Conservation (phyloP, 2,888 invertebrate species). For the Dascillus cervinus region DNA sequence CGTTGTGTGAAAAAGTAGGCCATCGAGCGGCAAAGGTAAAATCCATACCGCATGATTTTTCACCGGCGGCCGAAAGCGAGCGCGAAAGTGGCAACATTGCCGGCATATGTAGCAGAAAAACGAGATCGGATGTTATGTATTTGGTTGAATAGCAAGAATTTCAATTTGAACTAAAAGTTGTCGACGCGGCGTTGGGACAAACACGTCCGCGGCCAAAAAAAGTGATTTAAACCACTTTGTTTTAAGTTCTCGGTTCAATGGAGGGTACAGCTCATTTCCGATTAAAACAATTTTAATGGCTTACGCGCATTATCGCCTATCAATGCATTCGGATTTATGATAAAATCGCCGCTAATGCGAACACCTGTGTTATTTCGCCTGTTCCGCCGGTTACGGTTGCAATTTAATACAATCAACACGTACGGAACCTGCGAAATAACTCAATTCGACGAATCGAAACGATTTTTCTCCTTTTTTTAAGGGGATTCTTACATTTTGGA, state of each 20-base stretch:
- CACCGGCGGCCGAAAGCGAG: no score
- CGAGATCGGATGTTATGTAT: slow-evolving; percentile 7
- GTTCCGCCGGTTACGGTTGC: no score
- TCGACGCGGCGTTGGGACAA: slow-evolving; percentile 14
- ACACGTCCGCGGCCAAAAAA: slow-evolving; percentile 15
- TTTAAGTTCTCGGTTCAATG: slow-evolving; percentile 20
- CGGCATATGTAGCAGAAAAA: not conserved
- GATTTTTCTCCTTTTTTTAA: no score
- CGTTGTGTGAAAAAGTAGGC: slow-evolving; percentile 8
- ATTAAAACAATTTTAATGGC: slow-evolving; percentile 6
- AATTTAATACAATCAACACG: no score
- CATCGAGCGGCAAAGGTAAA: not conserved
- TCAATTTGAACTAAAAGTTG: slow-evolving; percentile 17
- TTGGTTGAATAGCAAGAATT: slow-evolving; percentile 16
- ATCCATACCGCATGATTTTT: not conserved
- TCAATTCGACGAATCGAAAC: no score
- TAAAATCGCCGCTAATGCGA: no score
- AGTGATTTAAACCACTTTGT: slow-evolving; percentile 20
- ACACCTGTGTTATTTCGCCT: no score
- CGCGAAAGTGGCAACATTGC: no score
- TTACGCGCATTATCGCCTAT: no score
- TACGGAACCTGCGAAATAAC: no score
- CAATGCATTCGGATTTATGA: no score
- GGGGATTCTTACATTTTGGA: no score
- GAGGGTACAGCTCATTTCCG: slow-evolving; percentile 19